Evolutionary conservation across 2,113 vertebrate species (phyloP).

Genomic region (Halichoeres trimaculatus): DNA sequence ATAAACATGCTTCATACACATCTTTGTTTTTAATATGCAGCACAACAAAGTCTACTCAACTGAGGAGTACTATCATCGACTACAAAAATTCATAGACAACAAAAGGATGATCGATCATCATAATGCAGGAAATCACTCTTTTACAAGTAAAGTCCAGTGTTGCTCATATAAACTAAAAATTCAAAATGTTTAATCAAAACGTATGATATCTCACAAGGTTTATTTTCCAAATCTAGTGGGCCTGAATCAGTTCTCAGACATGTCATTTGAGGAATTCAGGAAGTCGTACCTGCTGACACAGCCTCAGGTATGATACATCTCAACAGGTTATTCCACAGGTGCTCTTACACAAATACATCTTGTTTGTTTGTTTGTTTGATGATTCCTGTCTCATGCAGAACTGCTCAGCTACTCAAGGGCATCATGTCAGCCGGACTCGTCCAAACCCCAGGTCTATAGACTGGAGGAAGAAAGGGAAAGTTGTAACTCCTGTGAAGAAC

Average conservation of each 20-base stretch:
- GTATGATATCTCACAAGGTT: not conserved
- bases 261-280: constrained; percentile 86
- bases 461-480: constrained; percentile 89
- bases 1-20: not conserved
- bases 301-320: constrained; percentile 82
- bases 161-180: not conserved
- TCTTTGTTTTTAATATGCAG: constrained; percentile 61
- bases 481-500: constrained; percentile 87
- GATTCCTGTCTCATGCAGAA: constrained; percentile 78
- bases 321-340: not conserved
- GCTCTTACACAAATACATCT: not conserved
- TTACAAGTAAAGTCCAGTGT: constrained; percentile 79
- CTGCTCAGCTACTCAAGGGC: constrained; percentile 87
- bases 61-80: constrained; percentile 75
- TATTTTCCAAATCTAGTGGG: constrained; percentile 79
- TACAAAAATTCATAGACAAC: constrained; percentile 81
- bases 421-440: constrained; percentile 76
- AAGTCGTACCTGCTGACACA: constrained; percentile 81
- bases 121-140: constrained; percentile 86
- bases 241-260: constrained; percentile 89
- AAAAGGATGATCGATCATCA: constrained; percentile 80
- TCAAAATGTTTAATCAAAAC: not conserved
- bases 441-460: constrained; percentile 80
- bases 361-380: no score
- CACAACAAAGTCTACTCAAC: constrained; percentile 80